Base-by-base conservation (phyloP, 2,888 invertebrate species). In the Athalia circularis region DNA sequence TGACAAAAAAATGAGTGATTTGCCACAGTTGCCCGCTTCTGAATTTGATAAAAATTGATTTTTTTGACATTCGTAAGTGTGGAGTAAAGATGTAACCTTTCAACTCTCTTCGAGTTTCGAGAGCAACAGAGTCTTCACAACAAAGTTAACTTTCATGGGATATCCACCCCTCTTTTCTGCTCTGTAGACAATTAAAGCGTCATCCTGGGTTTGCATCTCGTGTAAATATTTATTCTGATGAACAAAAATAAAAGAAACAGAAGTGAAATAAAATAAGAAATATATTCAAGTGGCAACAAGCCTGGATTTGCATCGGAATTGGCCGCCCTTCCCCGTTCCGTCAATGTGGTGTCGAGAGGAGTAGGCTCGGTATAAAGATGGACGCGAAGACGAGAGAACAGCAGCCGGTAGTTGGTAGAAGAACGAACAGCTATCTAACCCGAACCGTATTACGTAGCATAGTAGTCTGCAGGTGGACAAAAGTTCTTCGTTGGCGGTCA, bases 401-500 rank as follows among this genome's bases (percentile, higher is more conserved):
- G 75, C 62, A 43, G 62, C 64, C 59, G 72, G 64, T 7, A 47
- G 29, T 48, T 15, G 50, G 45, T 13, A 48, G 13, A 9, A 15
- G 9, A 43, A 11, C 59, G 47, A 72, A 43, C 15, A 57, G 8
- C 47, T 11, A 8, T n/a, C 8, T n/a, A 8, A 54, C 54, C 54
- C 8, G 9, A 8, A 54, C 54, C 54, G n/a, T n/a, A 9, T 45
- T 47, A 47, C 43, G 68, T 43, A 65, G 70, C 79, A 84, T 29
- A 29, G 29, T 29, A 29, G 29, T 29, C 29, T 29, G 29, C 29
- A 29, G 29, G 86, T 86, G 75, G 75, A 62, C 86, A 86, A 87
- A 88, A 87, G 84, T 86, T 87, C 82, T 81, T 83, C 87, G 83
- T 84, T 85, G 84, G 85, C 83, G 80, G 81, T 67, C 76, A 74